These are phyloP conservation scores for Esperia sulphurella DNA, from an alignment of 2,888 invertebrate species.

Conservation along the genomic window DNA sequence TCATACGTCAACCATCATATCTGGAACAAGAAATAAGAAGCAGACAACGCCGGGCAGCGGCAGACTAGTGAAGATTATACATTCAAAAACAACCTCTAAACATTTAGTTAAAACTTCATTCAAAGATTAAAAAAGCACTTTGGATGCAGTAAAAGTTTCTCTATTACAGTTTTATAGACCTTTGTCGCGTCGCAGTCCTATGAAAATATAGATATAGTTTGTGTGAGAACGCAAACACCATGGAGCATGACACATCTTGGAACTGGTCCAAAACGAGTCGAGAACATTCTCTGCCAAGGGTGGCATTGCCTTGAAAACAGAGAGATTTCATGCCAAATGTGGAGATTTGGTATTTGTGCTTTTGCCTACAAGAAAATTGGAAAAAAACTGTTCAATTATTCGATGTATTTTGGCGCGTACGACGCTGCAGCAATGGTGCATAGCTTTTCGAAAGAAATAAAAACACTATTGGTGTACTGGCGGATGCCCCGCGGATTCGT, in stretches of 20 bases:
- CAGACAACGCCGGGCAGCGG: too few relatives aligned
- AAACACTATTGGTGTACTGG: too few relatives aligned
- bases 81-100: not conserved
- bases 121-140: too few relatives aligned
- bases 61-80: not conserved
- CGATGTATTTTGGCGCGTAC: not conserved
- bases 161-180: not conserved
- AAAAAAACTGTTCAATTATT: not conserved
- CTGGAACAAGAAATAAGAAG: too few relatives aligned
- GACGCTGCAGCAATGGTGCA: too few relatives aligned
- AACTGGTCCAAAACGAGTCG: slow-evolving; percentile 33
- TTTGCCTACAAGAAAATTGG: not conserved
- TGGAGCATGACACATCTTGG: slow-evolving; percentile 40
- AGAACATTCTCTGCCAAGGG: slow-evolving; percentile 36
- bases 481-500: too few relatives aligned
- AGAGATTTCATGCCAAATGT: slow-evolving; percentile 17
- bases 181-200: slow-evolving; percentile 28
- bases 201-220: not conserved
- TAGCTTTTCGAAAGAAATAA: too few relatives aligned
- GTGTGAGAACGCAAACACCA: not conserved
- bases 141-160: not conserved
- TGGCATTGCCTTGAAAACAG: slow-evolving; percentile 38
- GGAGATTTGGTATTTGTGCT: not conserved
- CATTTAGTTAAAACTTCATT: too few relatives aligned
- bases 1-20: too few relatives aligned